Conservation (phyloP, 2,888 invertebrate species). For the Tachina fera region DNA sequence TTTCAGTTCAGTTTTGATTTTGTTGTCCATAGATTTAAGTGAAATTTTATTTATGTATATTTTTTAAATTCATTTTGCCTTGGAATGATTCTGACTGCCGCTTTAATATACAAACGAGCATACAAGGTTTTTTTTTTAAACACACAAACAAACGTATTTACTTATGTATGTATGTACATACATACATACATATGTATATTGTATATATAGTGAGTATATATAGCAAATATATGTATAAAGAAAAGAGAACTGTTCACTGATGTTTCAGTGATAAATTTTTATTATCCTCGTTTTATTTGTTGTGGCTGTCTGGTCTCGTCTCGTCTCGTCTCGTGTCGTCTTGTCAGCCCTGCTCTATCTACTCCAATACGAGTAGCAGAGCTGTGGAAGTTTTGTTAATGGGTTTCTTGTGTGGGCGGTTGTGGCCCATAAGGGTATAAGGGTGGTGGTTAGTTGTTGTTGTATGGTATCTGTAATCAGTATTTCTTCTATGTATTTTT, state of each 20-base stretch:
- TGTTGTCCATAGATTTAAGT: constrained; percentile 18
- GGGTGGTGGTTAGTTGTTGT: constrained; percentile 38
- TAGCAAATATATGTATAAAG: constrained; percentile 1
- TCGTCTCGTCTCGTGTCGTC: neutral
- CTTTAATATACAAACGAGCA: neutral
- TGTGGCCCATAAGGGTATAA: constrained; percentile 21
- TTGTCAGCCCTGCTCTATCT: neutral
- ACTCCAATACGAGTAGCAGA: neutral
- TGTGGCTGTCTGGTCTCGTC: constrained; percentile 46
- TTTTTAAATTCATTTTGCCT: constrained; percentile 18
- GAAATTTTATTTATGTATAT: constrained; percentile 16
- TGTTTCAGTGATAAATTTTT: constrained; percentile 80
- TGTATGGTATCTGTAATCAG: constrained; percentile 71
- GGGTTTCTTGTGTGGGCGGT: constrained; percentile 18
- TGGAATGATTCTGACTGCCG: constrained; percentile 15
- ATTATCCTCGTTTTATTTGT: constrained; percentile 71
- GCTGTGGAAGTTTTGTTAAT: constrained; percentile 20
- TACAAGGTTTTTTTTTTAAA: too few relatives aligned
- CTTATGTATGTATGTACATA: neutral
- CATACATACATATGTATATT: neutral
- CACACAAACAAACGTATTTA: too few relatives aligned
- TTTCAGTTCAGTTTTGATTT: neutral
- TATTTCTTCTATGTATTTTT: constrained; percentile 39
- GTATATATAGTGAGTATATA: neutral
- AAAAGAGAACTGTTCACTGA: constrained; percentile 38